Evolutionary conservation across 2,797 vertebrate species (phyloP), one percentile per base, ranked within the genome.

Genomic region (Strix occidentalis): DNA sequence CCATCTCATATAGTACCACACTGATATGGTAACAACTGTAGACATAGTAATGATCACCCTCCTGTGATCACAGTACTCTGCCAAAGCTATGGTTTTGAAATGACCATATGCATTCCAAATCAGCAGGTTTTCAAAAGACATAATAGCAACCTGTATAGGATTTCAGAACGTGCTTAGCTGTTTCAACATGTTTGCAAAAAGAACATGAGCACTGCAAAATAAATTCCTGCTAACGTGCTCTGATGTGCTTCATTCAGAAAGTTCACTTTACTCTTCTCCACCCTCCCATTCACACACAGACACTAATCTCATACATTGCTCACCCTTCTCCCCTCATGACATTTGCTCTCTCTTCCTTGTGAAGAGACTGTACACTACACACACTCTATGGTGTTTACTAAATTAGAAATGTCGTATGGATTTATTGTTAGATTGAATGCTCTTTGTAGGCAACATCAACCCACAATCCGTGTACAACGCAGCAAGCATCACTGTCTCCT

Each of bases 81-180:
- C 83, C 94, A 84, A 86, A 91, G 83, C 80, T 72, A 28, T 31
- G 61, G n/a, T 57, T 94, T 90, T 39, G 72, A 83, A 95, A 84
- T 84, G 83, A 88, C 85, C 83, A 26, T 54, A 57, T 54, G 91
- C 50, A 75, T 90, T 86, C 61, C 72, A 65, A 86, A 94, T 8
- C 83, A 84, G 50, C 50, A 54, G 26, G 61, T 86, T 84, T 95
- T 68, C 39, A 43, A 90, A 95, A 69, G 61, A 45, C 78, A 37
- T 8, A 35, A 57, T 46, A 86, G 54, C 21, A 84, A 68, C n/a
- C 1, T 3, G n/a, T 3, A 11, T 9, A 53, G 50, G 50, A 15
- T 37, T 88, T 69, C 57, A 81, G 35, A 61, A 68, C 0, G 0
- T 26, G 69, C 45, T 75, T 25, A 78, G 57, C 65, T 93, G 71